phyloP scores from a whole-genome alignment of 2,797 vertebrate species.

The Florisuga fusca region DNA sequence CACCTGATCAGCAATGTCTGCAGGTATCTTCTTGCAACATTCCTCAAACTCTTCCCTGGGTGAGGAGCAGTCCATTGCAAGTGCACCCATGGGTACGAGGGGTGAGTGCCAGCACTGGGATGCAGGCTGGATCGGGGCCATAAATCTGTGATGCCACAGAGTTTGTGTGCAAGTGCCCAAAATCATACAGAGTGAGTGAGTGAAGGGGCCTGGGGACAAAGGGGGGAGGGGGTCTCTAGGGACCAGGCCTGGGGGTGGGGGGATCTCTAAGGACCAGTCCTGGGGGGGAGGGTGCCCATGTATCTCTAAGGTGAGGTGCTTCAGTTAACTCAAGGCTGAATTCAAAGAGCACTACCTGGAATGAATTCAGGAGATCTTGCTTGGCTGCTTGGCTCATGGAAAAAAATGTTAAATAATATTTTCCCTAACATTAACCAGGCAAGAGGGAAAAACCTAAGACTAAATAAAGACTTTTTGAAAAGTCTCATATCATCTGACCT shows the following conservation, averaged over 20 bases:
- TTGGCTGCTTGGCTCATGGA: neutral
- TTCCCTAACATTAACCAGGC: neutral
- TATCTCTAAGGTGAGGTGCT: neutral
- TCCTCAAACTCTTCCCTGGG: neutral
- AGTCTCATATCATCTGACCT: neutral
- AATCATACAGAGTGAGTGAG: no score
- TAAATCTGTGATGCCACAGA: fast-evolving
- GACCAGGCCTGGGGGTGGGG: neutral
- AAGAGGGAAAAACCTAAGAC: neutral
- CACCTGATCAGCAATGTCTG: neutral
- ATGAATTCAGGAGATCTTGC: neutral
- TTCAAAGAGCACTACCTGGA: neutral
- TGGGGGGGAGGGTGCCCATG: neutral
- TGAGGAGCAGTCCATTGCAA: fast-evolving
- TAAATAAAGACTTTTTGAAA: neutral
- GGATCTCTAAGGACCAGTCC: neutral
- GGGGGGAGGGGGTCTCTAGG: neutral
- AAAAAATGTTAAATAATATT: neutral
- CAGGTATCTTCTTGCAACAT: neutral
- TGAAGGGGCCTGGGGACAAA: neutral
- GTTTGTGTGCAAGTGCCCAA: fast-evolving
- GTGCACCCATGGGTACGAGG: fast-evolving
- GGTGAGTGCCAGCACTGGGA: fast-evolving
- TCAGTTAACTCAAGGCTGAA: neutral
- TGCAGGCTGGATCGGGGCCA: fast-evolving